Percentiles rank a stretch among this genome's conserved stretches.
These are phyloP conservation scores for Tanypteryx hageni DNA, from an alignment of 2,888 invertebrate genomes.

Conservation along the genomic window DNA sequence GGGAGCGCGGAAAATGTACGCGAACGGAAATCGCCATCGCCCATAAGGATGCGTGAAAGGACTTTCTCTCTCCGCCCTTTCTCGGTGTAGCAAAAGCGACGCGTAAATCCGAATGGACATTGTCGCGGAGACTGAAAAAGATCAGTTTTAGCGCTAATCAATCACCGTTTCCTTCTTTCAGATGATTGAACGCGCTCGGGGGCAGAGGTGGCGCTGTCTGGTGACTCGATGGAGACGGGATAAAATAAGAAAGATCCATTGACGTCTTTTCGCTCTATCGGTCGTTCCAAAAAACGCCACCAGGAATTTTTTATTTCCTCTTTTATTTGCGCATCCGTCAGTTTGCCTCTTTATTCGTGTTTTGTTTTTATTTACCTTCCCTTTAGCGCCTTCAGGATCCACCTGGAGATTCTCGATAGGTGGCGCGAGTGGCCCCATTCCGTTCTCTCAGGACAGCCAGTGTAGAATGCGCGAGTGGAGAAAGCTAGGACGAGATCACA, in stretches of 20 bases:
- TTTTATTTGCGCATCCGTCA: background rate
- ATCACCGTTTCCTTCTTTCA: no score
- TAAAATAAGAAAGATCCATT: no score
- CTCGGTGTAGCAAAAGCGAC: background rate
- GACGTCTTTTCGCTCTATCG: no score
- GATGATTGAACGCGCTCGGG: no score
- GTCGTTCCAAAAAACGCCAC: no score
- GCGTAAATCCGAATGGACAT: background rate
- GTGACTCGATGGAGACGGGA: no score
- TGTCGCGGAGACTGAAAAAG: background rate
- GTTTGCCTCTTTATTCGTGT: background rate
- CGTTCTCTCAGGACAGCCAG: conserved; percentile 23
- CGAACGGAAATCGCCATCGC: background rate
- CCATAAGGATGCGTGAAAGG: background rate
- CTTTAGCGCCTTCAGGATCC: background rate
- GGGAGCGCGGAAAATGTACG: background rate
- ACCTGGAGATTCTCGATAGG: background rate
- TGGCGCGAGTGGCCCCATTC: conserved; percentile 41
- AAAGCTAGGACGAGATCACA: conserved; percentile 40
- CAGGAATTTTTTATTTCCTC: background rate
- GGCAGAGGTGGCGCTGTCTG: no score
- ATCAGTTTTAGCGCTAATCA: no score
- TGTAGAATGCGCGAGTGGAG: conserved; percentile 54
- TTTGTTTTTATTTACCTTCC: background rate
- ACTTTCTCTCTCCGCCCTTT: background rate